A percentile compares a stretch with the other conserved stretches of the same genome.
Conservation (phyloP, 2,113 vertebrate genomes). For the Prunella himalayana region DNA sequence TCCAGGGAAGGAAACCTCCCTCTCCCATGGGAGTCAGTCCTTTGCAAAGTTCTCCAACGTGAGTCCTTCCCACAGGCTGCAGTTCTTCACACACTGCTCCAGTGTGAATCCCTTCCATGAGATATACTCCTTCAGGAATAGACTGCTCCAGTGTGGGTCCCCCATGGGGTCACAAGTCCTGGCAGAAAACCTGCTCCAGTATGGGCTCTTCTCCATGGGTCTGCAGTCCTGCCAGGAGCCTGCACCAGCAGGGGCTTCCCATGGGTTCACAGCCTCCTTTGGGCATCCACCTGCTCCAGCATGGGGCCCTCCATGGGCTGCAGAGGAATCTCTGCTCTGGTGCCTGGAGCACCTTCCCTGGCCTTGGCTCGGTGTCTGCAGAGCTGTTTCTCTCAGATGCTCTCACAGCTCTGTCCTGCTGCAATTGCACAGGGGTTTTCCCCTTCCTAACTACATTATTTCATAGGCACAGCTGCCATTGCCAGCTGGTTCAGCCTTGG, state of each 20-base stretch:
- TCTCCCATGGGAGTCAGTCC: not conserved
- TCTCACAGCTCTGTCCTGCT: not conserved
- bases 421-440: not conserved
- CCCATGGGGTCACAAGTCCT: not conserved
- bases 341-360: not conserved
- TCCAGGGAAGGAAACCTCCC: not conserved
- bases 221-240: not conserved
- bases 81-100: not conserved
- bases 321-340: not conserved
- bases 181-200: not conserved
- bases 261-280: not conserved
- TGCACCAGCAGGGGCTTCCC: not conserved
- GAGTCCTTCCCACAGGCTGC: not conserved
- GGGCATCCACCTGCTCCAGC: not conserved
- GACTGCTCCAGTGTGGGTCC: not conserved
- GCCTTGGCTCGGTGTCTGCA: not conserved
- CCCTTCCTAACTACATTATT: not conserved
- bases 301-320: not conserved
- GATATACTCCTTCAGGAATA: not conserved
- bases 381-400: not conserved
- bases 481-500: rapidly evolving
- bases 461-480: rapidly evolving
- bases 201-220: not conserved
- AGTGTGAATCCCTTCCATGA: not conserved
- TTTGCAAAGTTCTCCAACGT: rapidly evolving